Base-by-base conservation (phyloP, 2,797 vertebrate species). In the Lacerta viridis region DNA sequence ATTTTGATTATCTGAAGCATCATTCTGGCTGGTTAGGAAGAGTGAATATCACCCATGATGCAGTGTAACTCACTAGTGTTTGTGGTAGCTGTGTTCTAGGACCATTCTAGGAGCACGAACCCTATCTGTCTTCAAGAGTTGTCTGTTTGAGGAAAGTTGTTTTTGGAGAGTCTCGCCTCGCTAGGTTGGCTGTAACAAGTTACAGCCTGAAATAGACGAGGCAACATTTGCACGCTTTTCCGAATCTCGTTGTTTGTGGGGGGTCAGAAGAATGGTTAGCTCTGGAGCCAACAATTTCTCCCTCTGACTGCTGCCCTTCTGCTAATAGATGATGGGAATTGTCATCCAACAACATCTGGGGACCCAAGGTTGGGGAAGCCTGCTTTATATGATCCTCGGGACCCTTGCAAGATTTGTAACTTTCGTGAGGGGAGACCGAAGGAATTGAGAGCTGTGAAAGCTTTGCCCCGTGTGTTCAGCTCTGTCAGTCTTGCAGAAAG, bases 221-320 rank as follows among this genome's bases (percentile, higher is more conserved):
- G 90, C 89, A 87, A 5, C 0, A 0, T 88, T 89, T 10, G 76
- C 36, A 46, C 39, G 1, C 33, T 68, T 55, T 84, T 5, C 0
- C 89, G 88, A n/a, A 90, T 41, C 74, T 33, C 75, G 0, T 75
- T 64, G 89, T 93, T 93, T 93, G 76, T 71, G 1, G n/a, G 20
- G 0, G 0, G 43, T 75, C 77, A 5, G 29, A 87, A 79, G 43
- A 75, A 4, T 61, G 74, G 11, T 50, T 7, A 36, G 18, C 0
- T 36, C 1, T 0, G 23, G 17, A 84, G 89, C 69, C 66, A 55
- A 55, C 13, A 3, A 55, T 15, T 55, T 55, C 50, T 55, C 50
- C 50, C 50, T 3, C 50, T 15, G 50, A 55, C 50, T 55, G 50
- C 50, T 55, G 50, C 13, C 50, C 50, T 55, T 55, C 50, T 15